A percentile compares a stretch with the other conserved stretches of the same genome.
Conservation (phyloP, 2,113 vertebrate species). For the Gopherus evgoodei region DNA sequence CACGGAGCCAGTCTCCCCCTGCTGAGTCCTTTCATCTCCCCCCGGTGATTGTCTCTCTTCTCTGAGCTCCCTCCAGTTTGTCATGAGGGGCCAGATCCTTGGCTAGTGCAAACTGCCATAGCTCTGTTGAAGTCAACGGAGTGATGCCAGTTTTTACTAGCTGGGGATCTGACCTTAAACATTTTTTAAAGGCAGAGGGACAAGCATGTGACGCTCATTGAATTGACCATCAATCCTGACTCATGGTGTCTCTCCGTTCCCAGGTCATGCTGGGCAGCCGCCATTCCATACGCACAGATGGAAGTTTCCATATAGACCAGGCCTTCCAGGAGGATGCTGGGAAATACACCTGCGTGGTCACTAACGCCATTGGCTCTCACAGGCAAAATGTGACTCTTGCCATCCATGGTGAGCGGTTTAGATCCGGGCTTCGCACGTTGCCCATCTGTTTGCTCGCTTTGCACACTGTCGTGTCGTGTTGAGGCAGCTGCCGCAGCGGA, state of each 20-base stretch:
- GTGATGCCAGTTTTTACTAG: not conserved
- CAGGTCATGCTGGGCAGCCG: conserved; percentile 79
- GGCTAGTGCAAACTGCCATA: not conserved
- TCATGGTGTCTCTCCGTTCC: not conserved
- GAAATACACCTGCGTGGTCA: conserved; percentile 86
- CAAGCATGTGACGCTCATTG: fast-evolving
- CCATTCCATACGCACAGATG: conserved; percentile 82
- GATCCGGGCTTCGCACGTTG: fast-evolving
- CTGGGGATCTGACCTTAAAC: not conserved
- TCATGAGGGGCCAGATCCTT: not conserved
- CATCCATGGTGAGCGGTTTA: conserved; percentile 82
- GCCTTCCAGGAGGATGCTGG: conserved; percentile 78
- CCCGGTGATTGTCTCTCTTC: not conserved
- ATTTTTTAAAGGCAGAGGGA: not conserved
- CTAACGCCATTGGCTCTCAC: conserved; percentile 83
- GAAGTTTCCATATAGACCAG: conserved; percentile 87
- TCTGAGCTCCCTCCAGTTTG: not conserved
- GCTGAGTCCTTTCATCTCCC: not conserved
- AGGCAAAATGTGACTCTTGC: conserved; percentile 82
- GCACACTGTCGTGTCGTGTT: not conserved
- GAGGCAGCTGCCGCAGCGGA: not conserved
- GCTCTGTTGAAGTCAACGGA: not conserved
- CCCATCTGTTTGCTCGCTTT: not conserved
- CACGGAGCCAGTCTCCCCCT: not conserved
- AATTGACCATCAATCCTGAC: fast-evolving